These are phyloP conservation scores for Spilogale gracilis DNA, from an alignment of 2,113 vertebrate genomes.

Conservation along the genomic window DNA sequence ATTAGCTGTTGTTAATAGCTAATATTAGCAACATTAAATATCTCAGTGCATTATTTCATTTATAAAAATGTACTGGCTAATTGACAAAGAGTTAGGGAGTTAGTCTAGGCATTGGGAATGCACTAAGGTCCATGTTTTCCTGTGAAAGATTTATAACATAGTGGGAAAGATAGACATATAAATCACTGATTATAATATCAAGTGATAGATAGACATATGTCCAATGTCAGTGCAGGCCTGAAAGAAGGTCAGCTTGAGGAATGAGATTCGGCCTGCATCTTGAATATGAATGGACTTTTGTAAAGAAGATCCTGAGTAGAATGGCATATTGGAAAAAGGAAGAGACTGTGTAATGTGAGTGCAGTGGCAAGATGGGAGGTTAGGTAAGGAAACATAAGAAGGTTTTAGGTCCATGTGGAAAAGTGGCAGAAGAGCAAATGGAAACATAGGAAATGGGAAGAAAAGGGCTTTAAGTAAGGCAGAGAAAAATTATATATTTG, in stretches of 20 bases:
- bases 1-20: background rate
- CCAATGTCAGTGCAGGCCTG: background rate
- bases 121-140: background rate
- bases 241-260: background rate
- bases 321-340: background rate
- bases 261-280: background rate
- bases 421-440: background rate
- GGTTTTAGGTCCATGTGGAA: background rate
- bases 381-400: background rate
- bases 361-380: background rate
- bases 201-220: background rate
- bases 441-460: background rate
- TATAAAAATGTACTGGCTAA: background rate
- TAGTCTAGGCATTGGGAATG: background rate
- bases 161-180: background rate
- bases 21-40: background rate
- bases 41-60: background rate
- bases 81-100: background rate
- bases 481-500: background rate
- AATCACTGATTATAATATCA: background rate
- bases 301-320: background rate
- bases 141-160: background rate
- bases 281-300: background rate
- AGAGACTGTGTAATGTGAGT: background rate
- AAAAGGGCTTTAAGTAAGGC: background rate